phyloP scores from a whole-genome alignment of 2,888 invertebrate genomes.

The Standfussiana lucernea region DNA sequence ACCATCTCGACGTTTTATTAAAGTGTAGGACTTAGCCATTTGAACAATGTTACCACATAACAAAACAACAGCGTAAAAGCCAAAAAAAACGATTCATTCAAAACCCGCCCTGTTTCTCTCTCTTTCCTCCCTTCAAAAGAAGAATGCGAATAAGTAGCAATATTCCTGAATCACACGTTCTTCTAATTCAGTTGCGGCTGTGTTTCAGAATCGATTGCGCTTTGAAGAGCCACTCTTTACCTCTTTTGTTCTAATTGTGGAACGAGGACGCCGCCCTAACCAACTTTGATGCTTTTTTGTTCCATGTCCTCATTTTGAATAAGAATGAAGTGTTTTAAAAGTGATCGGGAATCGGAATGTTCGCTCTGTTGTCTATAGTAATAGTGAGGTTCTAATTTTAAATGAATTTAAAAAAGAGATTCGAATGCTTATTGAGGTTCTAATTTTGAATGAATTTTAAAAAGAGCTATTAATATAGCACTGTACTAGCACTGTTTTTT shows the following conservation, averaged over 20 bases:
- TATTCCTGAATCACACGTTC: conserved; percentile 63
- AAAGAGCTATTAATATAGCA: neutral
- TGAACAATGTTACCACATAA: conserved; percentile 12
- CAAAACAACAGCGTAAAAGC: neutral
- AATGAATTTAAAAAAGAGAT: neutral
- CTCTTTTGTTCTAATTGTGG: conserved; percentile 82
- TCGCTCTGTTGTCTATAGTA: conserved; percentile 33
- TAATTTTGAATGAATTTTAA: conserved; percentile 8
- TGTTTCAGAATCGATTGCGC: conserved; percentile 75
- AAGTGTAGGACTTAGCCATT: neutral
- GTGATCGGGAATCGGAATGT: conserved; percentile 52
- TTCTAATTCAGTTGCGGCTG: conserved; percentile 68
- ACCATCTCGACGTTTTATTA: neutral
- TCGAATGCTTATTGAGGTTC: neutral
- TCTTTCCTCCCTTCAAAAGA: conserved; percentile 36
- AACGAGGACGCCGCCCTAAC: conserved; percentile 70
- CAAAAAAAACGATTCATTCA: conserved; percentile 5
- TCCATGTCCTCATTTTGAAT: conserved; percentile 64
- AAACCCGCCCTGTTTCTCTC: neutral
- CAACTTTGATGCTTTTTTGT: conserved; percentile 63
- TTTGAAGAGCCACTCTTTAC: conserved; percentile 75
- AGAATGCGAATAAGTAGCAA: conserved; percentile 60
- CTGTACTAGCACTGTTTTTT: neutral
- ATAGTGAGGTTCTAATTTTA: conserved; percentile 15
- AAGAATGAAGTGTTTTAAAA: conserved; percentile 63